Conservation (phyloP, 2,113 vertebrate genomes). For the Glaucomys volans region DNA sequence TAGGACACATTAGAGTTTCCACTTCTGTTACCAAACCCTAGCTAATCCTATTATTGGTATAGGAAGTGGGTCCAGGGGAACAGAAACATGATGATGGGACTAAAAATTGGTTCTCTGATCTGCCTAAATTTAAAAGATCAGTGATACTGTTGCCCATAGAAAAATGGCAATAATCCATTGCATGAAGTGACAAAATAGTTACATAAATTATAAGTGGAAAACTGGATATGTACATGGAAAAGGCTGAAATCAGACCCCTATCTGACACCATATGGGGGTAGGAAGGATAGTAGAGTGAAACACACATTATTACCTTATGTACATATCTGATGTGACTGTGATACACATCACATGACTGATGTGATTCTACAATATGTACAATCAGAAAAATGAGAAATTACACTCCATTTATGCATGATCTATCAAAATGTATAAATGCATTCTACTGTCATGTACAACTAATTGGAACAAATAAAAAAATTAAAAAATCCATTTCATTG, state of each 20-base stretch:
- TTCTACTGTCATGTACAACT: too few species aligned
- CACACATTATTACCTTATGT: too few species aligned
- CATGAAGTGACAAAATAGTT: background rate
- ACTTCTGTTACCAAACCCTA: background rate
- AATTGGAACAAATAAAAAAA: too few species aligned
- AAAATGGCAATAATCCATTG: background rate
- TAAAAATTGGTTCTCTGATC: background rate
- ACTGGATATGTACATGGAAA: background rate
- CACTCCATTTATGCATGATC: too few species aligned
- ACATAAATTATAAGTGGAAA: background rate
- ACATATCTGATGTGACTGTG: too few species aligned
- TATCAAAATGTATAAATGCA: too few species aligned
- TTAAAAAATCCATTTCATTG: too few species aligned
- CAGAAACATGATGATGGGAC: background rate
- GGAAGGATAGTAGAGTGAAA: too few species aligned
- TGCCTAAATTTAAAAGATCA: constrained; percentile 10
- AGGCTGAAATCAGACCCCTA: background rate
- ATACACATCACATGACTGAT: too few species aligned
- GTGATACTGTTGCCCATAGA: background rate
- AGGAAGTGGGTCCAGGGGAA: background rate
- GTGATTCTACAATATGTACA: too few species aligned
- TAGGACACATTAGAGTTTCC: background rate
- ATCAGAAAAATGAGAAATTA: too few species aligned
- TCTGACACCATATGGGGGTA: background rate
- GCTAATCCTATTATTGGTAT: background rate